These are phyloP conservation scores for Drosophila nigromelanica DNA, from an alignment of 1,140 invertebrate genomes.

Conservation along the genomic window DNA sequence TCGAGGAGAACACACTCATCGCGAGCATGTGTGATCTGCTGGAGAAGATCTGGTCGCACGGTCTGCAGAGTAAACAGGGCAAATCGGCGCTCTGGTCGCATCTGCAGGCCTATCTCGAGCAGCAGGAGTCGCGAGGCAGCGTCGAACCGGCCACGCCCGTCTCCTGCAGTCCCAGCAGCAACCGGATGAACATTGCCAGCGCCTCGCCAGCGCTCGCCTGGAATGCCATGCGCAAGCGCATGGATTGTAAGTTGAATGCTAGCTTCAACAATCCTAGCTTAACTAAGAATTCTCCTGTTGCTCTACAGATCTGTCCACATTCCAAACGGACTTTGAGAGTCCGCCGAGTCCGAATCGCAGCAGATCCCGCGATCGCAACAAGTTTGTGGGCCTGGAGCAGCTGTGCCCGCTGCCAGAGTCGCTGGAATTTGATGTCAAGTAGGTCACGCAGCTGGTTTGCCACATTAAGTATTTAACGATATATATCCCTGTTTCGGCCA, in stretches of 20 bases:
- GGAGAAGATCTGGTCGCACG: conserved; percentile 99
- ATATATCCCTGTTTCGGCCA: conserved; percentile 67
- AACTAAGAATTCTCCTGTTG: neutral
- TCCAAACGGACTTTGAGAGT: conserved; percentile 88
- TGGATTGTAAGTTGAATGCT: conserved; percentile 90
- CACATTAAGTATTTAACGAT: neutral
- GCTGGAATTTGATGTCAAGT: conserved; percentile 95
- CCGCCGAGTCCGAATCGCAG: conserved; percentile 85
- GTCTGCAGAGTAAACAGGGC: conserved; percentile 96
- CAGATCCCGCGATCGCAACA: conserved; percentile 85
- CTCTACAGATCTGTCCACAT: conserved; percentile 89
- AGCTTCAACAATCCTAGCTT: neutral
- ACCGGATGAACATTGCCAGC: conserved; percentile 62
- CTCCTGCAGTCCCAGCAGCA: conserved; percentile 55
- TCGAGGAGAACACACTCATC: conserved; percentile 99
- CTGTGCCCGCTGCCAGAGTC: conserved; percentile 92
- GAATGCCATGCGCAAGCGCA: conserved; percentile 94
- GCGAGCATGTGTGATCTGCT: conserved; percentile 98
- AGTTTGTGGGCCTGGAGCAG: conserved; percentile 85
- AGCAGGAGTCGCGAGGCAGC: conserved; percentile 89
- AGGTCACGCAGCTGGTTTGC: conserved; percentile 38
- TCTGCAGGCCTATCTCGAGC: conserved; percentile 93
- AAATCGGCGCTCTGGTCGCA: conserved; percentile 98
- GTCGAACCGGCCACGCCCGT: conserved; percentile 84
- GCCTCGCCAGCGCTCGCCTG: conserved; percentile 92